A percentile compares a stretch with the other conserved stretches of the same genome.
phyloP scores from a whole-genome alignment of 2,113 vertebrate genomes.

The Capra hircus region DNA sequence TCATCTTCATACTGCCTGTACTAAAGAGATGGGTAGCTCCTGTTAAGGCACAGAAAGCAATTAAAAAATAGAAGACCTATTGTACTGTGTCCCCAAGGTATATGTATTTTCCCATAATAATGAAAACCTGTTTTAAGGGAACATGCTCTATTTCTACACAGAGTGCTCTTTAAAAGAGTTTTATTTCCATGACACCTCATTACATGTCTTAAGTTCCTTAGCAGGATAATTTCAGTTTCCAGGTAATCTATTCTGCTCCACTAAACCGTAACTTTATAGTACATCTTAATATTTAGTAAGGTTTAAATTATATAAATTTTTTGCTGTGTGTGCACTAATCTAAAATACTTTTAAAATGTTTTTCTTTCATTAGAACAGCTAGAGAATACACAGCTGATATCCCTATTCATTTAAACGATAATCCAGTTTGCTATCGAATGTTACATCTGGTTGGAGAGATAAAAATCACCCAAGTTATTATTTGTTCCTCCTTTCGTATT shows the following conservation, averaged over 20 bases:
- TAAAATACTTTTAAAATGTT: not conserved
- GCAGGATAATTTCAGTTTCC: not conserved
- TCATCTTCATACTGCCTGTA: not conserved
- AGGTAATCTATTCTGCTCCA: not conserved
- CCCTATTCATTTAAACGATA: constrained; percentile 49
- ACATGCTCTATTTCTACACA: not conserved
- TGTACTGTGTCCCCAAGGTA: not conserved
- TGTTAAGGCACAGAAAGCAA: not conserved
- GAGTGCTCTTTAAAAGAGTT: not conserved
- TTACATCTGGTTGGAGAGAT: constrained; percentile 55
- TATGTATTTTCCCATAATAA: not conserved
- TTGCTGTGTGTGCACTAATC: not conserved
- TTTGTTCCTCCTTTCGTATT: constrained; percentile 61
- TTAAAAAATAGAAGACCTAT: not conserved
- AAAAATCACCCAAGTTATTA: constrained; percentile 43
- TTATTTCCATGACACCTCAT: not conserved
- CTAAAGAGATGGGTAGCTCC: not conserved
- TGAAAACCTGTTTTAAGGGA: not conserved
- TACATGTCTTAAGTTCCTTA: not conserved
- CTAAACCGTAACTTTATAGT: not conserved
- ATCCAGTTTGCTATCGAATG: not conserved
- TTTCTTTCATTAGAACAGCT: not conserved
- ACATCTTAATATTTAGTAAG: constrained; percentile 1
- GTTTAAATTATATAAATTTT: not conserved
- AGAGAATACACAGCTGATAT: constrained; percentile 1